Evolutionary conservation across 2,797 vertebrate genomes (phyloP).

Genomic region (Eospalax fontanierii): DNA sequence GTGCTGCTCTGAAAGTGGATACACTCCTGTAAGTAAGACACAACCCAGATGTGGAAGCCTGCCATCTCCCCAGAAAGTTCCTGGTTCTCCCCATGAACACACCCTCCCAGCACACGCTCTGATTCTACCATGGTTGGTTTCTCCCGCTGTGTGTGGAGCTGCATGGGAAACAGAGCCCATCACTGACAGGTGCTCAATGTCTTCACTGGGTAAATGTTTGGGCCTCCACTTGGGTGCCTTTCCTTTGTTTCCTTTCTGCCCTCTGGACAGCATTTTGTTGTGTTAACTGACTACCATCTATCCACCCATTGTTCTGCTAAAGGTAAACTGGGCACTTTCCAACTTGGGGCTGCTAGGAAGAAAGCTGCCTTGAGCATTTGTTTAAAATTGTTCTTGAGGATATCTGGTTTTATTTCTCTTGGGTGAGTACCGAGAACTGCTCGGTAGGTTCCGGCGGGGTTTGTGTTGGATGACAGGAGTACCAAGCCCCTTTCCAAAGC

Average conservation of each 20-base stretch:
- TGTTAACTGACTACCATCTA: accelerated
- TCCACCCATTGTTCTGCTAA: background rate
- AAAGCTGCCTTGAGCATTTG: background rate
- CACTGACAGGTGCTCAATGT: too few species aligned
- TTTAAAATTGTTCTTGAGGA: background rate
- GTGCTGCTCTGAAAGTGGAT: too few species aligned
- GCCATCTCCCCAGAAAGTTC: background rate
- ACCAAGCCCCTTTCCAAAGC: accelerated
- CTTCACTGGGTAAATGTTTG: background rate
- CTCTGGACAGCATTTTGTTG: background rate
- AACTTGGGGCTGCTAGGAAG: background rate
- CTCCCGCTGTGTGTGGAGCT: background rate
- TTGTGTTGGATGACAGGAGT: too few species aligned
- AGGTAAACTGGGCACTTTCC: background rate
- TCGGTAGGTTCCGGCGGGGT: background rate
- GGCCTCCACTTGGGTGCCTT: accelerated
- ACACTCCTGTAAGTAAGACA: background rate
- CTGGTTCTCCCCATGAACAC: too few species aligned
- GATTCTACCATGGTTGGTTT: accelerated
- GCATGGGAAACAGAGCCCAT: background rate
- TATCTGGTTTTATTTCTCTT: background rate
- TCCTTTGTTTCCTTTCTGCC: background rate
- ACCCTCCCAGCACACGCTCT: accelerated
- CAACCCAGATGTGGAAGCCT: background rate
- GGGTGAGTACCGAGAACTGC: background rate